These are phyloP conservation scores for Coendou prehensilis DNA, from an alignment of 2,797 vertebrate species.

Conservation along the genomic window DNA sequence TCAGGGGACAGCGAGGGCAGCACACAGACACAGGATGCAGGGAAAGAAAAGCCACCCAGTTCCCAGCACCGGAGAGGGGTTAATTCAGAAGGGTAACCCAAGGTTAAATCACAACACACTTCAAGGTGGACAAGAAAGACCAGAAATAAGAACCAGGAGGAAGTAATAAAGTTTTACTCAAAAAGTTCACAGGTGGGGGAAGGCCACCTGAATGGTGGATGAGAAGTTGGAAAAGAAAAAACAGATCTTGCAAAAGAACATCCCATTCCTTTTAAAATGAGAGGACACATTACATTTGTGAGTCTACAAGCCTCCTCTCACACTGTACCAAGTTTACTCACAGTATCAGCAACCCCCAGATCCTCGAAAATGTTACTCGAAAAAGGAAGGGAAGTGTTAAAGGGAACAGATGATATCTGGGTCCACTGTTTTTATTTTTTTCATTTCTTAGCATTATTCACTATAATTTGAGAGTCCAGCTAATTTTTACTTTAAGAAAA, in stretches of 20 bases:
- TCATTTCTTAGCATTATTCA: background rate
- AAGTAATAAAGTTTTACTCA: background rate
- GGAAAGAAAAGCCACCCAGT: conserved; percentile 2
- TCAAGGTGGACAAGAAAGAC: background rate
- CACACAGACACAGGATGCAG: background rate
- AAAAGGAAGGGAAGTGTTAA: background rate
- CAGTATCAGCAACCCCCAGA: rapidly evolving
- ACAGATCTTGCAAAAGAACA: background rate
- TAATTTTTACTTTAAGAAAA: background rate
- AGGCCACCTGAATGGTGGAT: background rate
- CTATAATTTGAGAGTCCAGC: background rate
- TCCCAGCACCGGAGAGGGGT: background rate
- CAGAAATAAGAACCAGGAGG: background rate
- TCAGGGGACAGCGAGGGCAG: background rate
- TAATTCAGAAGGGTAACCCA: background rate
- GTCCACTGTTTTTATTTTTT: background rate
- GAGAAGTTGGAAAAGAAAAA: background rate
- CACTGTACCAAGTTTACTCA: background rate
- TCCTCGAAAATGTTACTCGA: background rate
- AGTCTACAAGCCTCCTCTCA: background rate
- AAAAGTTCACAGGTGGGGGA: background rate
- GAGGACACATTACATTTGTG: background rate
- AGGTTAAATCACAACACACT: background rate
- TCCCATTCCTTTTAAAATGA: conserved; percentile 29
- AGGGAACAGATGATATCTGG: background rate